Conservation (phyloP, 2,113 vertebrate genomes). For the Nyctibius bracteatus region DNA sequence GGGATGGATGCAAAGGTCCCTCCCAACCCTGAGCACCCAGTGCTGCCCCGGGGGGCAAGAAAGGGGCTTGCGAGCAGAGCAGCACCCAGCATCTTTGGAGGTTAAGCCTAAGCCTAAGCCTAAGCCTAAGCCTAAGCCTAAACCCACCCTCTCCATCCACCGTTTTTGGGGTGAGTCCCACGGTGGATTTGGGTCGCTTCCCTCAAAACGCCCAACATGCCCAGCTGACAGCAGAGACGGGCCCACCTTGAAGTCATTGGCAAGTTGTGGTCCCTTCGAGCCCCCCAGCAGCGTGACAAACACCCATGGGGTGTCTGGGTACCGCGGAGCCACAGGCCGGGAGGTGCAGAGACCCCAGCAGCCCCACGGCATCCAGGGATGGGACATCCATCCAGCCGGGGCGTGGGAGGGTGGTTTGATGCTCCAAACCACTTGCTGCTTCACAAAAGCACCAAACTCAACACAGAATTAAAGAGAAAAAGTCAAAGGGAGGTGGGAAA, state of each 20-base stretch:
- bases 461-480: not conserved
- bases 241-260: not conserved
- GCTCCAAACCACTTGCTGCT: not conserved
- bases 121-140: no score
- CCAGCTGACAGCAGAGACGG: not conserved
- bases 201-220: fast-evolving
- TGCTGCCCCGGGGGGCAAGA: not conserved
- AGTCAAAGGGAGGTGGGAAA: not conserved
- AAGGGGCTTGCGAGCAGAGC: not conserved
- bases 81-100: not conserved
- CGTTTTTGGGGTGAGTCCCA: not conserved
- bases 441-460: not conserved
- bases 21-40: not conserved
- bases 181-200: fast-evolving
- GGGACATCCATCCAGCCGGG: fast-evolving
- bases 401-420: fast-evolving
- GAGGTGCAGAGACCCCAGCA: not conserved
- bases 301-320: fast-evolving
- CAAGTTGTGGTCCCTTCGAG: not conserved
- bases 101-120: no score
- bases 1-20: not conserved
- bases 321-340: fast-evolving
- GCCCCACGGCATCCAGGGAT: fast-evolving
- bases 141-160: fast-evolving
- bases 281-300: not conserved